A percentile compares a stretch with the other conserved stretches of the same genome.
phyloP scores from a whole-genome alignment of 2,888 invertebrate genomes.

The Erebia epiphron region DNA sequence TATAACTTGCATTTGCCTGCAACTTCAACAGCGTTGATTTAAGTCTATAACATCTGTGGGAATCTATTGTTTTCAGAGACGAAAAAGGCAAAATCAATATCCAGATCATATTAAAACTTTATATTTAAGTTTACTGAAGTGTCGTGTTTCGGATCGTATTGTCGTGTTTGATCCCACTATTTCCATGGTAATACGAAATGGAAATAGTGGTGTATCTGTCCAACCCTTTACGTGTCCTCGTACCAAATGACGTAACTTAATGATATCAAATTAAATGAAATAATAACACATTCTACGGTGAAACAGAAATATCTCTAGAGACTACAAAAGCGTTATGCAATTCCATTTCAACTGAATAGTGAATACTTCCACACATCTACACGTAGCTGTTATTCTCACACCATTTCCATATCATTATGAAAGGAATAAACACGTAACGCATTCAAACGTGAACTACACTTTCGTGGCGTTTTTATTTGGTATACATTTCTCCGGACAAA shows the following conservation, averaged over 20 bases:
- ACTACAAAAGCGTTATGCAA: conserved; percentile 13
- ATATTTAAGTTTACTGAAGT: no score
- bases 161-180: no score
- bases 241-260: not conserved
- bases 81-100: not conserved
- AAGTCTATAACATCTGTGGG: no score
- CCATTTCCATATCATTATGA: conserved; percentile 2
- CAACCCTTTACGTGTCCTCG: not conserved
- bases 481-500: not conserved
- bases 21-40: no score
- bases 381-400: conserved; percentile 7
- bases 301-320: conserved; percentile 15
- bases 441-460: conserved; percentile 6
- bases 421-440: conserved; percentile 13
- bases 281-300: conserved; percentile 5
- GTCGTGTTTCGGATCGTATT: no score
- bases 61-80: not conserved
- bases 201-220: not conserved
- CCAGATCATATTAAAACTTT: no score
- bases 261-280: conserved; percentile 6
- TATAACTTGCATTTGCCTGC: no score
- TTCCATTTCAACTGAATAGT: conserved; percentile 10
- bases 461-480: conserved; percentile 1
- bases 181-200: no score
- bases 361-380: not conserved